Evolutionary conservation across 2,888 invertebrate species (phyloP), one percentile per base, ranked within the genome.

Genomic region (Leptopilina drosophilae): DNA sequence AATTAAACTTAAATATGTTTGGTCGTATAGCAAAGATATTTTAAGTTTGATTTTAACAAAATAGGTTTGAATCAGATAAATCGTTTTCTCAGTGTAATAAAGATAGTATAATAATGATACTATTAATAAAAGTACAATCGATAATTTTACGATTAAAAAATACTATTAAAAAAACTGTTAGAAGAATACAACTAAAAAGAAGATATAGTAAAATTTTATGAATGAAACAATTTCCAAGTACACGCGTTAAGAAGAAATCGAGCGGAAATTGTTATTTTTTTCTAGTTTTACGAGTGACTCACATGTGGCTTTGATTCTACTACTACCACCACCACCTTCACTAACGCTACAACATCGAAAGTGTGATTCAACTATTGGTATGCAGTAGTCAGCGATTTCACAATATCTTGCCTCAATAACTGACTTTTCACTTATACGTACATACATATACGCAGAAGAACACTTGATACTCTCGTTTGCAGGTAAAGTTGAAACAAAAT

Each of bases 361-460:
- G 80, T 76, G 80, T 82, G 82, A 83, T 77, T 81, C 82, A 84
- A 33, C 33, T 81, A 76, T 84, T 42, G 82, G 79, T 76, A 77
- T 80, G 69, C 65, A 76, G 49, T 82, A 82, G 84, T 83, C 85
- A 83, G 81, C 82, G 75, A 82, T 85, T 86, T 84, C 84, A 81
- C 84, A 85, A 86, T 78, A 78, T 79, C 76, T 53, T 26, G 76
- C 12, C 76, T 62, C 15, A 12, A 42, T 15, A 14, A 46, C 26
- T 20, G 20, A 49, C 64, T 64, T 26, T 49, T 11, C 11, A 49
- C 42, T 2, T 49, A 12, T 9, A 49, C 49, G 12, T 33, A 33
- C 12, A 12, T 9, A 49, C 49, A 49, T 33, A 33, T 33, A 33
- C 33, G 33, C 33, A 33, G 33, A 33, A 69, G 53, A 53, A 46